phyloP scores from a whole-genome alignment of 2,888 invertebrate species.

The Seira sanloemensis region DNA sequence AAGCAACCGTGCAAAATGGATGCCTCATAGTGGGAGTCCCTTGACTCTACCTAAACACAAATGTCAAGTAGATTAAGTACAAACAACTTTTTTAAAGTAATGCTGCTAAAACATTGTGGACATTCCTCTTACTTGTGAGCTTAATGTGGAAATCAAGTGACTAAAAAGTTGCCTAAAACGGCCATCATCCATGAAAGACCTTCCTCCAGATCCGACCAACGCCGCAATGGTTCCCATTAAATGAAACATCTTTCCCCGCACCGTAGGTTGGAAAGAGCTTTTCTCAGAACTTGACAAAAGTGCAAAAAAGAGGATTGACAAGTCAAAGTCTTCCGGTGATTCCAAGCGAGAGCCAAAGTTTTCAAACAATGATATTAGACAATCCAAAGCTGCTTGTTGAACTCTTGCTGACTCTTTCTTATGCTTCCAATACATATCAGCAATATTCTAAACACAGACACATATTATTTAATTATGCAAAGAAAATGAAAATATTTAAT shows the following conservation, averaged over 20 bases:
- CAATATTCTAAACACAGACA: slow-evolving; percentile 37
- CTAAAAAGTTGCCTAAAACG: slow-evolving; percentile 58
- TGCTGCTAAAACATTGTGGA: slow-evolving; percentile 2
- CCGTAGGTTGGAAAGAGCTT: slow-evolving; percentile 65
- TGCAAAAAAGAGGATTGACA: slow-evolving; percentile 50
- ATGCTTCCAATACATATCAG: slow-evolving; percentile 63
- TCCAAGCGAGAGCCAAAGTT: slow-evolving; percentile 52
- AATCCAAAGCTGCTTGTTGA: slow-evolving; percentile 68
- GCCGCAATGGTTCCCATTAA: slow-evolving; percentile 65
- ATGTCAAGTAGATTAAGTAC: neutral
- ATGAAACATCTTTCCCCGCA: slow-evolving; percentile 70
- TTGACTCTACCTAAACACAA: slow-evolving; percentile 66
- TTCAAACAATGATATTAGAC: slow-evolving; percentile 60
- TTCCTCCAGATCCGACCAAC: slow-evolving; percentile 30
- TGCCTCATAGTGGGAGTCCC: slow-evolving; percentile 66
- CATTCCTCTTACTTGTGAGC: slow-evolving; percentile 63
- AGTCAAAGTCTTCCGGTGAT: slow-evolving; percentile 42
- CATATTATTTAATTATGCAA: slow-evolving; percentile 7
- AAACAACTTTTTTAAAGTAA: neutral
- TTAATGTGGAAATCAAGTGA: slow-evolving; percentile 54
- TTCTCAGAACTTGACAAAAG: slow-evolving; percentile 61
- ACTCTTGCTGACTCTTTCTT: slow-evolving; percentile 62
- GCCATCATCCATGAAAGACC: slow-evolving; percentile 39
- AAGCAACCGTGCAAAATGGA: slow-evolving; percentile 69
- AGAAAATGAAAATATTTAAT: neutral